Evolutionary conservation across 2,797 vertebrate species (phyloP), one percentile per base, ranked within the genome.

Genomic region (Paguma larvata): DNA sequence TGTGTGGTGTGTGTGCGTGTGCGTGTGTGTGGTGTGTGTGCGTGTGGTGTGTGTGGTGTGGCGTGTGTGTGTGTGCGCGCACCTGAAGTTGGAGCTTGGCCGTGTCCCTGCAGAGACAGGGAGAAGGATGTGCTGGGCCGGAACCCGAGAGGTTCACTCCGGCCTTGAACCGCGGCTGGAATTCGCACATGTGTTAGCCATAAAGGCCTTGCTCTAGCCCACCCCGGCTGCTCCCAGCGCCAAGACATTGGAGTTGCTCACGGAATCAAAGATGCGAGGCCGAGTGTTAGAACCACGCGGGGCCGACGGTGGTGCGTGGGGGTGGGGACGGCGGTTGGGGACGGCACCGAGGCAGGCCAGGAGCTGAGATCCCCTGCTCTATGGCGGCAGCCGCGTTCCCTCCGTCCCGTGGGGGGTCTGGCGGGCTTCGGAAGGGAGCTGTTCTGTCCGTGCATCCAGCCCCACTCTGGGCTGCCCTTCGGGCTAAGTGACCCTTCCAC

Each of bases 141-240:
- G 96, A 85, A 78, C 92, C 59, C 27, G 85, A 94, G 95, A 88
- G 92, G 88, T 89, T 89, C 89, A 89, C 7, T 48, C 38, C 0
- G 18, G 77, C 65, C 6, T 63, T 75, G 83, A 83, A 90, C 16
- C 51, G 9, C 15, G 89, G 15, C 90, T 94, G 97, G 97, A 97
- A 97, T 97, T 72, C 56, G 85, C 96, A 97, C 97, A 97, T 95
- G 92, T 97, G 97, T 95, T 87, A 96, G 44, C 92, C 96, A 97
- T 97, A 85, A 97, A 91, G 96, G 88, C 80, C 68, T 15, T 0
- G 10, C 46, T 23, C 80, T 7, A 51, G 97, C 97, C 98, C 97
- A 97, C 97, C 97, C 97, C 86, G 68, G 65, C n/a, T 77, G 95
- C 62, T 38, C n/a, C 41, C 51, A 2, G 18, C 27, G 44, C 70